Evolutionary conservation across 2,888 invertebrate species (phyloP), one percentile per base, ranked within the genome.

Genomic region (Calephelis perditalis): DNA sequence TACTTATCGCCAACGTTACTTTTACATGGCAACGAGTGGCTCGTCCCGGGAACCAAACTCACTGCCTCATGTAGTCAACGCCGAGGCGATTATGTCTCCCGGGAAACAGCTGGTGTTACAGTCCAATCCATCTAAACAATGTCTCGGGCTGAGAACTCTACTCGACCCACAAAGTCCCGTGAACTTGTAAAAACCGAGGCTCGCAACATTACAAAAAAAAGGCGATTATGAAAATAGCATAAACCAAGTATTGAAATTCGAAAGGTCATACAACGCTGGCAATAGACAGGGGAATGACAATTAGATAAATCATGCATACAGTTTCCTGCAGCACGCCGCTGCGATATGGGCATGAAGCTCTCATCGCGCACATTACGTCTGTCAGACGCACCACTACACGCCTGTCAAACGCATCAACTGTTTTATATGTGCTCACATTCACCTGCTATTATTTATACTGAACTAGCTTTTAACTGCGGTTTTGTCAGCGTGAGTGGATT

Each of bases 281-380:
- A 35, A 55, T 59, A 37, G 44, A 46, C 56, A 56, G 59, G 52
- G 52, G 52, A 52, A 52, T 52, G 52, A 52, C 54, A 56, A 56
- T 59, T 47, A 40, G 55, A 57, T 44, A 61, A 57, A 56, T 63
- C 63, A 62, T 62, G 59, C 59, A 46, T 45, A 59, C 52, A 45
- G 59, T 60, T 60, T 60, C 59, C 59, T 56, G 59, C 46, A 45
- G 47, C 46, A 55, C n/a, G 45, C 35, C 35, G 44, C 45, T 45
- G 15, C 46, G 45, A 40, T 37, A 56, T 60, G 59, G 46, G 46
- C 46, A 45, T 64, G 59, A 65, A 67, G 36, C 57, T 65, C 60
- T 65, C 67, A 47, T 15, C 67, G 59, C 60, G n/a, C 10, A 45
- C 63, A 63, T 65, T 61, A 57, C 57, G 11, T 55, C 60, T 47